Conservation (phyloP, 2,888 invertebrate genomes). For the Erebia aethiops region DNA sequence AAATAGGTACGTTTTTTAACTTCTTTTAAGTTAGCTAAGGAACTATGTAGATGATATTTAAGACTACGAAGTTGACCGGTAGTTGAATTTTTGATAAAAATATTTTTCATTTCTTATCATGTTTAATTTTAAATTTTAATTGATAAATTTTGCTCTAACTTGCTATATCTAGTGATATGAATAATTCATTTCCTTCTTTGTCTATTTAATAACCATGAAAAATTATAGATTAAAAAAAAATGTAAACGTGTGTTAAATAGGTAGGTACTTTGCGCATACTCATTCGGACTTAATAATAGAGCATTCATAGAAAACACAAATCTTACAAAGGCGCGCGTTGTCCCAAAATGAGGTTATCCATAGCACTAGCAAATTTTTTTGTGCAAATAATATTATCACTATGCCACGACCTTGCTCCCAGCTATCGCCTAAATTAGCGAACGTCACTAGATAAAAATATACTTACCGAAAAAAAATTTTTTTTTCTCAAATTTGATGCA, state of each 20-base stretch:
- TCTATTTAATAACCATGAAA: background rate
- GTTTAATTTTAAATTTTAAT: background rate
- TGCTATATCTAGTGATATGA: background rate
- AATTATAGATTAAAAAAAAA: background rate
- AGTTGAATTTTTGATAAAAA: background rate
- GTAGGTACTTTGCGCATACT: background rate
- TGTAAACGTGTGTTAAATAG: background rate
- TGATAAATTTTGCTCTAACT: background rate
- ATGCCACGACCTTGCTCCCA: slow-evolving; percentile 78
- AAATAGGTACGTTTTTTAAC: slow-evolving; percentile 4
- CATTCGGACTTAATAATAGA: background rate
- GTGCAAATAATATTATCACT: slow-evolving; percentile 81
- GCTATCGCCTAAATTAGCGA: slow-evolving; percentile 76
- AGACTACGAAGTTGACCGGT: background rate
- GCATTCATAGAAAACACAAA: background rate
- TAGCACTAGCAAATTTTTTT: slow-evolving; percentile 74
- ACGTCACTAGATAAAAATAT: slow-evolving; percentile 65
- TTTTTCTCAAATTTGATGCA: slow-evolving; percentile 32
- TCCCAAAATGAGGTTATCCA: slow-evolving; percentile 80
- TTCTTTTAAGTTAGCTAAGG: slow-evolving; percentile 8
- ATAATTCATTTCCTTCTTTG: background rate
- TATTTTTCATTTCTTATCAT: background rate
- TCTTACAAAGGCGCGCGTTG: slow-evolving; percentile 53
- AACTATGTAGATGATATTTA: background rate
- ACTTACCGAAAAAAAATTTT: slow-evolving; percentile 49